Evolutionary conservation across 2,113 vertebrate species (phyloP).

Genomic region (Puma concolor): DNA sequence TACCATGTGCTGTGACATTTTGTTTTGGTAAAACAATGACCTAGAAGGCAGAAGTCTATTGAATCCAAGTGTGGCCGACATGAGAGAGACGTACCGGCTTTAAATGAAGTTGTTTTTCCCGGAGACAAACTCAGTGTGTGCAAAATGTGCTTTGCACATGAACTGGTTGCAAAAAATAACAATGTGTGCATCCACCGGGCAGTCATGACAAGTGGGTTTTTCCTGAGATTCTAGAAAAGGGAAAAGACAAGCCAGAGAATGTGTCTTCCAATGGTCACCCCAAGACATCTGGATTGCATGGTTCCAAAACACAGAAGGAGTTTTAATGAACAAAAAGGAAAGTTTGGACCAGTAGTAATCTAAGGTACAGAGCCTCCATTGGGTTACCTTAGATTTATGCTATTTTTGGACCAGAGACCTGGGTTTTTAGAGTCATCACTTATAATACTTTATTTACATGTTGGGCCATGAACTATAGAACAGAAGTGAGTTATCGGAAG

Average conservation of each 20-base stretch:
- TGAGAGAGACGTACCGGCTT: fast-evolving
- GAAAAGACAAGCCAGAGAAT: fast-evolving
- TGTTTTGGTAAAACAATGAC: neutral
- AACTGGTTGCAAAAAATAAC: fast-evolving
- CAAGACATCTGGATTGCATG: neutral
- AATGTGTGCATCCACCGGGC: fast-evolving
- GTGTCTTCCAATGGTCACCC: neutral
- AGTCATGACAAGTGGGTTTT: fast-evolving
- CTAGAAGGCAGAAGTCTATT: neutral
- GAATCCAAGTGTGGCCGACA: fast-evolving
- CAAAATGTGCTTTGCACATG: no score
- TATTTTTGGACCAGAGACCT: constrained; percentile 36
- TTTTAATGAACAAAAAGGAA: neutral
- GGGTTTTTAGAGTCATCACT: neutral
- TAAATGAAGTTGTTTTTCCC: no score
- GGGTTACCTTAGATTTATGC: constrained; percentile 3
- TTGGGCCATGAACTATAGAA: fast-evolving
- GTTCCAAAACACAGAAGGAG: fast-evolving
- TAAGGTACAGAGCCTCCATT: neutral
- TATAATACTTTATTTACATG: neutral
- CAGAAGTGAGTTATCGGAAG: neutral
- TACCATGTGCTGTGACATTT: neutral
- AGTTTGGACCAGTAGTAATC: neutral
- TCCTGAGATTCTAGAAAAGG: neutral
- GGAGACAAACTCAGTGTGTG: neutral